These are phyloP conservation scores for Illadopsis cleaveri DNA, from an alignment of 2,113 vertebrate genomes.

Conservation along the genomic window DNA sequence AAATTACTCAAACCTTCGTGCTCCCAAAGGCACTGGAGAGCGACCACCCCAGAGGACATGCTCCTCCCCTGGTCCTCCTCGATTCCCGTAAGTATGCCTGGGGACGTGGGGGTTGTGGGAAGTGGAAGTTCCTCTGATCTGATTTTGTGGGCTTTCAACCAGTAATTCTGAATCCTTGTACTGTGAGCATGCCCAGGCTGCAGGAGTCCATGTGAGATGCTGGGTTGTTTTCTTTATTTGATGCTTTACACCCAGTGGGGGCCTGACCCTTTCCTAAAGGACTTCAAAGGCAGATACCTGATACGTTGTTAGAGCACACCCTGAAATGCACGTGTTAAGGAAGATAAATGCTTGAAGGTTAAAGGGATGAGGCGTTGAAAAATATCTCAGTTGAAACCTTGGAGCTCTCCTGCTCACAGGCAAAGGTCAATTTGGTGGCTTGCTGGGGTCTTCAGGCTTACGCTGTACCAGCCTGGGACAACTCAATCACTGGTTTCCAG, in stretches of 20 bases:
- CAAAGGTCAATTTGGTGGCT: not conserved
- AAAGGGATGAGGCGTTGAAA: constrained; percentile 9
- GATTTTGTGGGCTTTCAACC: not conserved
- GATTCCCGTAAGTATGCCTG: constrained; percentile 44
- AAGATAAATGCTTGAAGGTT: constrained; percentile 34
- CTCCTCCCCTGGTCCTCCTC: constrained; percentile 39
- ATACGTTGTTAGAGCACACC: not conserved
- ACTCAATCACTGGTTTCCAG: not conserved
- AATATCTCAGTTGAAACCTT: constrained; percentile 1
- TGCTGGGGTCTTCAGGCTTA: not conserved
- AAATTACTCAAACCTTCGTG: constrained; percentile 44
- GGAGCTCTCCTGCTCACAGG: not conserved
- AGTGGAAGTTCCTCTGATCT: not conserved
- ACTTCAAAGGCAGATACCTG: not conserved
- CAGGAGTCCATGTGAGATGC: not conserved
- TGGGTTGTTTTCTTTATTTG: not conserved
- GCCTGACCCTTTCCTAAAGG: not conserved
- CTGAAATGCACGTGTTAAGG: not conserved
- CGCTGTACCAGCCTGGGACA: not conserved
- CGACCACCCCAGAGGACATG: not conserved
- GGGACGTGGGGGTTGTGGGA: not conserved
- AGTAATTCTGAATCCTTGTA: not conserved
- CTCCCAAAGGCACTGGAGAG: constrained; percentile 9
- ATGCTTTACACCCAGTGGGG: not conserved
- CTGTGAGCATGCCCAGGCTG: not conserved